These are phyloP conservation scores for Polydesmus complanatus DNA, from an alignment of 2,888 invertebrate species.

Conservation along the genomic window DNA sequence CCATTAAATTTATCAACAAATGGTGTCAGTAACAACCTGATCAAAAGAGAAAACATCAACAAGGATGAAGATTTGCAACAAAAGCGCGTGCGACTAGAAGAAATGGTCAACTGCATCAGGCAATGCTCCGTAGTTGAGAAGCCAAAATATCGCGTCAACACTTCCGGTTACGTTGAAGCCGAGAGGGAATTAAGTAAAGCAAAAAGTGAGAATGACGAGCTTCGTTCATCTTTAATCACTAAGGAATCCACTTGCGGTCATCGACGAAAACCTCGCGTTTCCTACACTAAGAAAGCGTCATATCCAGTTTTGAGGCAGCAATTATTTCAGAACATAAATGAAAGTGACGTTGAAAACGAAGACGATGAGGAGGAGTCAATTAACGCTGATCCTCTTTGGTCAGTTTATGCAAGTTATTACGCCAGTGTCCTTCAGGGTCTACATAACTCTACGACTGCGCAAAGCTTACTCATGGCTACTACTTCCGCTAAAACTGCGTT, in stretches of 20 bases:
- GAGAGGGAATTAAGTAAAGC: not conserved
- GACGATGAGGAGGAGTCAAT: not conserved
- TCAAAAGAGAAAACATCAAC: no score
- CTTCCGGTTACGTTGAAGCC: not conserved
- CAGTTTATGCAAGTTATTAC: no score
- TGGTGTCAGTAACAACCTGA: not conserved
- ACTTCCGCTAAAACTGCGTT: no score
- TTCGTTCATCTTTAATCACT: no score
- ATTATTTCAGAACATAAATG: not conserved
- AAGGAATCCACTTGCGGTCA: no score
- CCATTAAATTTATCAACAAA: not conserved
- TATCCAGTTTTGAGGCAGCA: not conserved
- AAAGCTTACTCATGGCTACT: no score
- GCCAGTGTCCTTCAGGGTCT: no score
- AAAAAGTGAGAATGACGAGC: not conserved
- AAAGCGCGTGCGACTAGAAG: not conserved
- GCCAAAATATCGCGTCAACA: not conserved
- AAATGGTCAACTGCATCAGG: not conserved
- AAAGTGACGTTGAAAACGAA: not conserved
- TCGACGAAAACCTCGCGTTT: not conserved
- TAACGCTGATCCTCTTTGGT: no score
- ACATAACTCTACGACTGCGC: no score
- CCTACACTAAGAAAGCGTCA: no score
- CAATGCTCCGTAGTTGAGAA: not conserved
- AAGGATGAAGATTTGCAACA: not conserved